Evolutionary conservation across 2,113 vertebrate species (phyloP), one percentile per base, ranked within the genome.

Genomic region (Apodemus speciosus): DNA sequence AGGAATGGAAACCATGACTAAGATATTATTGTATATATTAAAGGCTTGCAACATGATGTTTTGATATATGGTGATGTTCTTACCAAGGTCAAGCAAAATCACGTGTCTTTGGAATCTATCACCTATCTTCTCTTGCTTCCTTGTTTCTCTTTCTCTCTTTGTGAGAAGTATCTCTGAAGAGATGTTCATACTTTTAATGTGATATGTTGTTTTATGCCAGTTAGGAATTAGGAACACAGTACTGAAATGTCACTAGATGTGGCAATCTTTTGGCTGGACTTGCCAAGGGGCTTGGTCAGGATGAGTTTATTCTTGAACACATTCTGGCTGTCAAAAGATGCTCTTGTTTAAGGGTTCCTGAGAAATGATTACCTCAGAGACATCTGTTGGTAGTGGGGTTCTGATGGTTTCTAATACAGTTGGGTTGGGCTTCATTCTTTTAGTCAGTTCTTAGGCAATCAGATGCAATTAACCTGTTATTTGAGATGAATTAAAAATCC

Each of bases 401-500:
- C 53, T 87, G n/a, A 64, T 53, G 3, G 69, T 56, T 9, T 58
- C 15, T 84, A 64, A 53, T 23, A 60, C 53, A 58, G 30, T 71
- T 69, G 72, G 35, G 23, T 16, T 84, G 73, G 35, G 30, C 15
- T 72, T 64, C 18, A 77, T 15, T 38, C 53, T 30, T 94, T 38
- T 60, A 38, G 81, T 87, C 51, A 91, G 2, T 91, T 66, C 58
- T 86, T 87, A 91, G 35, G 35, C 56, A 92, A 62, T 75, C 51
- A 66, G 71, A 40, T 49, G 21, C 38, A 85, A 95, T 30, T 93
- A 94, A 93, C 10, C 13, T 95, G 96, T 95, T 62, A 43, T 91
- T 89, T 90, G 72, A 96, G 60, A 95, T 91, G 40, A 94, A 91
- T 85, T 81, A 94, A 92, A 92, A 93, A 94, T 56, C 84, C 72